A percentile compares a stretch with the other conserved stretches of the same genome.
These are phyloP conservation scores for Actenoides hombroni DNA, from an alignment of 2,113 vertebrate genomes.

Conservation along the genomic window DNA sequence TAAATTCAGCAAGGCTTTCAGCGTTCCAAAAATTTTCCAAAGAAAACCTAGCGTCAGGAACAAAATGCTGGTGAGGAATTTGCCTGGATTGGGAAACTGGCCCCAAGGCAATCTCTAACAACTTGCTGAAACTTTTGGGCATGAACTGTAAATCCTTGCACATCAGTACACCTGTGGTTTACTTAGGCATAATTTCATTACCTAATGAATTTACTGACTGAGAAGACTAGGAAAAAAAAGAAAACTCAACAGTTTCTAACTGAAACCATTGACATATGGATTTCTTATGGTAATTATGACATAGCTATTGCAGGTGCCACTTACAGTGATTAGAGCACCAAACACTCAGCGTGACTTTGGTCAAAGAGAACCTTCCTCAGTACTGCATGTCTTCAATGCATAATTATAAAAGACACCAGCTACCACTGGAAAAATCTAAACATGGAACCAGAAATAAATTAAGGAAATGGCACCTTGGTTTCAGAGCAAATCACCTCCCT, in stretches of 20 bases:
- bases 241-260: not conserved
- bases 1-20: not conserved
- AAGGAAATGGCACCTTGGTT: not conserved
- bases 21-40: not conserved
- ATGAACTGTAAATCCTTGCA: not conserved
- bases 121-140: not conserved
- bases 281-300: not conserved
- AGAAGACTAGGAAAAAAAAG: not conserved
- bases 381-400: not conserved
- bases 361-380: not conserved
- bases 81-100: not conserved
- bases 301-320: not conserved
- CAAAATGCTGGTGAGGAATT: not conserved
- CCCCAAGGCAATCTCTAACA: not conserved
- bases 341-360: not conserved
- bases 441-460: not conserved
- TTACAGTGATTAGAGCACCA: not conserved
- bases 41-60: not conserved
- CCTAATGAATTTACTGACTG: not conserved
- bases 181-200: not conserved
- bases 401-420: not conserved
- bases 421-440: not conserved
- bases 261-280: not conserved
- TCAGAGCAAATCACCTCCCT: not conserved
- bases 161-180: not conserved